A percentile compares a stretch with the other conserved stretches of the same genome.
Evolutionary conservation across 2,888 invertebrate species (phyloP).

Genomic region (Sympetrum striolatum): DNA sequence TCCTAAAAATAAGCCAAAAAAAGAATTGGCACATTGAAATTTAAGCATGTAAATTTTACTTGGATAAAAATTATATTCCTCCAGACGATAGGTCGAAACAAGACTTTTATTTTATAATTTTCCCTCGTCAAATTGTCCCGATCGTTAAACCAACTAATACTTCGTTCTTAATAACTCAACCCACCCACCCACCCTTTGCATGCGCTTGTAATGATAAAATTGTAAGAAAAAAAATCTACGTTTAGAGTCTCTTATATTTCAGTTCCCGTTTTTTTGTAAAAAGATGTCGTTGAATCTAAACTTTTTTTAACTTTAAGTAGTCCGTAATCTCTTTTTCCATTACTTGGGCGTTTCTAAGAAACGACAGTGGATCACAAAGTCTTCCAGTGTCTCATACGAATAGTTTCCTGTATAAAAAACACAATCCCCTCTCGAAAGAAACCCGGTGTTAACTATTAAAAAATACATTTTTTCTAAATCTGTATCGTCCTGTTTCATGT

Average conservation of each 20-base stretch:
- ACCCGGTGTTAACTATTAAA: neutral
- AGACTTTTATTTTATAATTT: too few relatives aligned
- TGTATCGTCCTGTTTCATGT: neutral
- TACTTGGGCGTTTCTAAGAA: constrained; percentile 25
- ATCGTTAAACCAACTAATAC: too few relatives aligned
- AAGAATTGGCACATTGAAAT: too few relatives aligned
- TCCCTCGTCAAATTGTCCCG: too few relatives aligned
- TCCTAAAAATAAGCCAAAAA: too few relatives aligned
- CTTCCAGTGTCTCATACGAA: constrained; percentile 20
- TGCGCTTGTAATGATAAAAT: too few relatives aligned
- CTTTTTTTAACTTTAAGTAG: neutral
- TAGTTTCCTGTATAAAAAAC: neutral
- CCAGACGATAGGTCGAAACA: too few relatives aligned
- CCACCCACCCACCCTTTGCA: too few relatives aligned
- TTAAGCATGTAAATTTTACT: too few relatives aligned
- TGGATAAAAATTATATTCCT: too few relatives aligned
- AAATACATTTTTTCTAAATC: neutral
- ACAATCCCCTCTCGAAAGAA: neutral
- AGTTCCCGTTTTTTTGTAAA: neutral
- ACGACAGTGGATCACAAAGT: constrained; percentile 41
- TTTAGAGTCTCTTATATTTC: neutral
- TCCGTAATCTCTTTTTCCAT: constrained; percentile 25
- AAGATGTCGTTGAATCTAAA: neutral
- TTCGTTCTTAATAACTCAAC: too few relatives aligned
- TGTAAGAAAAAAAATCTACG: too few relatives aligned